Evolutionary conservation across 2,888 invertebrate species (phyloP).

Genomic region (Rhodophaea formosa): DNA sequence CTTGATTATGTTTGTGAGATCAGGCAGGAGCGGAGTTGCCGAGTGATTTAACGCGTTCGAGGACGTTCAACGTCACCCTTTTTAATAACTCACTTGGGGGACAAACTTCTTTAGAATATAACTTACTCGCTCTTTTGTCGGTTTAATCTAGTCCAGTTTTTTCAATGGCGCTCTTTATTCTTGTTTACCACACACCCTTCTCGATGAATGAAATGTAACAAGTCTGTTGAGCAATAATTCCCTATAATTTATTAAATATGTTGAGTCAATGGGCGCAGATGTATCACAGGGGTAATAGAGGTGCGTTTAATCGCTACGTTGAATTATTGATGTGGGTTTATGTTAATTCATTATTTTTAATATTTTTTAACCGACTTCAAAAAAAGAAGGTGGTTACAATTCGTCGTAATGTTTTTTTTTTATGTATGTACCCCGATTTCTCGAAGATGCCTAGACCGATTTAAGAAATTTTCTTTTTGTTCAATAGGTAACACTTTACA

Average conservation of each 20-base stretch:
- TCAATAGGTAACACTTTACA: too few species aligned
- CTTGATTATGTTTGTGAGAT: neutral
- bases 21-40: neutral
- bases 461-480: too few species aligned
- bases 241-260: conserved; percentile 52
- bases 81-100: conserved; percentile 11
- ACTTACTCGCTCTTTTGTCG: conserved; percentile 52
- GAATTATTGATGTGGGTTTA: conserved; percentile 38
- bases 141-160: conserved; percentile 64
- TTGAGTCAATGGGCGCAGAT: conserved; percentile 54
- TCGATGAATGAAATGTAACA: conserved; percentile 40
- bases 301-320: conserved; percentile 32
- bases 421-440: too few species aligned
- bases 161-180: conserved; percentile 51
- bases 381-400: too few species aligned
- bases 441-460: too few species aligned
- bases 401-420: too few species aligned
- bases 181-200: conserved; percentile 63
- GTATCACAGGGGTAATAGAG: conserved; percentile 40
- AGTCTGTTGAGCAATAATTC: conserved; percentile 47
- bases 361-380: too few species aligned
- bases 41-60: conserved; percentile 11
- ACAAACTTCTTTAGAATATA: conserved; percentile 26
- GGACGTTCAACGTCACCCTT: conserved; percentile 10
- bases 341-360: conserved; percentile 22